A percentile compares a stretch with the other conserved stretches of the same genome.
Conservation (phyloP, 2,113 vertebrate genomes). For the Vanacampus margaritifer region DNA sequence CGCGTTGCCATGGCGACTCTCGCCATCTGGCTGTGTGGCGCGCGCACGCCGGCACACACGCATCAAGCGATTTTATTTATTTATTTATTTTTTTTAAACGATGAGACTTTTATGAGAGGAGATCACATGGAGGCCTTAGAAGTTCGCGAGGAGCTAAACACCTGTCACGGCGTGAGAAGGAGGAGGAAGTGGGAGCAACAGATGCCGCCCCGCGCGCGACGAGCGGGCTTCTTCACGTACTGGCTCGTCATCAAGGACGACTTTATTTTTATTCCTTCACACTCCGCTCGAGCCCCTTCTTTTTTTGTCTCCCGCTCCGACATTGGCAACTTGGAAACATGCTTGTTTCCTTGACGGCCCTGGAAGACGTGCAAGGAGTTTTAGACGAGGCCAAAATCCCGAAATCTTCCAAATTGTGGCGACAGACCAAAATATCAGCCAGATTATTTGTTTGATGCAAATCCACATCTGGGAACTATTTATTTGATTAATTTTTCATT, state of each 20-base stretch:
- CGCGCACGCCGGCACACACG: slow-evolving; percentile 4
- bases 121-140: slow-evolving; percentile 21
- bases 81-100: background rate
- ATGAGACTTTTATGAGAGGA: slow-evolving; percentile 30
- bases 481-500: too few relatives aligned
- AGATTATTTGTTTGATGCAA: too few relatives aligned
- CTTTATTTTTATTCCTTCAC: background rate
- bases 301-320: background rate
- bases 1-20: slow-evolving; percentile 66
- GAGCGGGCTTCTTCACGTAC: background rate
- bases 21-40: slow-evolving; percentile 57
- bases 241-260: slow-evolving; percentile 2
- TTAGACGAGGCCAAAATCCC: too few relatives aligned
- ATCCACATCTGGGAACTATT: too few relatives aligned
- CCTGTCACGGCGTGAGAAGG: slow-evolving; percentile 42
- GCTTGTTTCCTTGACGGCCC: background rate
- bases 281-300: background rate
- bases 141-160: slow-evolving; percentile 28
- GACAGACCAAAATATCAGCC: too few relatives aligned
- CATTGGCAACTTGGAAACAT: background rate
- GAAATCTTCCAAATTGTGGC: too few relatives aligned
- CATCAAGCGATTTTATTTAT: slow-evolving; percentile 7
- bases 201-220: slow-evolving; percentile 23
- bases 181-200: slow-evolving; percentile 42
- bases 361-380: background rate